A percentile compares a stretch with the other conserved stretches of the same genome.
These are phyloP conservation scores for Albula glossodonta DNA, from an alignment of 2,113 vertebrate species.

Conservation along the genomic window DNA sequence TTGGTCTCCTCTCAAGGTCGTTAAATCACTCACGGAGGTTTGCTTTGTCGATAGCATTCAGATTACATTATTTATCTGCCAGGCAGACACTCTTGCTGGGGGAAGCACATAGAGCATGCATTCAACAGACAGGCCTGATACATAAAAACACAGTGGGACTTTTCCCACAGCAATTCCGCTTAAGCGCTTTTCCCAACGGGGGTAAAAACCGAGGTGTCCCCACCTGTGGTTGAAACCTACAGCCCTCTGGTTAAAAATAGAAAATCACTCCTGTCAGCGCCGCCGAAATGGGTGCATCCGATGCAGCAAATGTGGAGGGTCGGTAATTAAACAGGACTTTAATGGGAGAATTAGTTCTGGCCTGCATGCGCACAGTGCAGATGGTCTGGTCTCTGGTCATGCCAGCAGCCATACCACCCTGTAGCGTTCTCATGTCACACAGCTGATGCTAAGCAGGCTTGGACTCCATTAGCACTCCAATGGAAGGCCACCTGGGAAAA, in stretches of 20 bases:
- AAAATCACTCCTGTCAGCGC: not conserved
- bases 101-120: not conserved
- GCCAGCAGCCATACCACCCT: not conserved
- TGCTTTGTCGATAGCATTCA: constrained; percentile 4
- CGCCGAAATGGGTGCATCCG: not conserved
- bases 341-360: not conserved
- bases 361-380: not conserved
- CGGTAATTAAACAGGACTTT: not conserved
- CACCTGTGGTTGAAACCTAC: not conserved
- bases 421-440: not conserved
- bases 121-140: not conserved
- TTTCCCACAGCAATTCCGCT: not conserved
- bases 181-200: not conserved
- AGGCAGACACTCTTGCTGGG: not conserved
- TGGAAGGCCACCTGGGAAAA: not conserved
- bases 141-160: not conserved
- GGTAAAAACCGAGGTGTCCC: not conserved
- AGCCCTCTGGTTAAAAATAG: not conserved
- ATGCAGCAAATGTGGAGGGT: not conserved
- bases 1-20: constrained; percentile 20
- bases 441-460: not conserved
- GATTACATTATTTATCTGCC: not conserved
- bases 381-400: not conserved
- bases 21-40: not conserved
- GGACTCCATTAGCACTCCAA: too few relatives aligned